Evolutionary conservation across 64 coral and sea anemone species (phyloP), one percentile per base, ranked within the genome.

Genomic region (Catalaphyllia jardinei): DNA sequence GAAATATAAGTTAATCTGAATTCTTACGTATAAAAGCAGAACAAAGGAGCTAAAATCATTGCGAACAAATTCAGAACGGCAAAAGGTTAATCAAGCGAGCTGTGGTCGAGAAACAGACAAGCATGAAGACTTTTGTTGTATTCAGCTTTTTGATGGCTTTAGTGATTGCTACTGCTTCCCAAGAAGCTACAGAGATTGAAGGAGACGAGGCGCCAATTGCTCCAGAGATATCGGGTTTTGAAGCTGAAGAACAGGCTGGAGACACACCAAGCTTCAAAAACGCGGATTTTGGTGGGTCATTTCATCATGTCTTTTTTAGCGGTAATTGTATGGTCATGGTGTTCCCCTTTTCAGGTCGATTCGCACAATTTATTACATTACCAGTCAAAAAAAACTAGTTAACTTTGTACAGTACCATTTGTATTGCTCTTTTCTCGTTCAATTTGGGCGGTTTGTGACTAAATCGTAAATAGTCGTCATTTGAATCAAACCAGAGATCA

Each of bases 111-210:
- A 52, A 17, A 20, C 1, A 6, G 38, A 71, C 19, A 42, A 51
- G 61, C 65, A 85, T 85, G 81, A 85, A 50, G 38, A 85, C 63
- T 17, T 52, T 85, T 17, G 62, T 85, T 71, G 31, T 85, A 35
- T 71, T 85, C 35, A 71, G 81, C 33, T 42, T 85, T 51, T 51
- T 85, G 74, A 77, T 77, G 62, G 39, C 81, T 64, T 72, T 71
- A 38, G 81, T 71, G 65, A 33, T 85, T 35, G 62, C 31, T 22
- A 33, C 69, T 33, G 62, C 31, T 22, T 85, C 62, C 38, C 60
- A 71, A 15, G 81, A 85, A 71, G 81, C 81, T 2, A 85, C 81
- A 28, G 81, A 85, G 35, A 71, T 85, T 63, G 81, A 85, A 7
- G 81, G 69, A 71, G 39, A 33, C 14, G 64, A 85, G 17, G 29